A percentile compares a stretch with the other conserved stretches of the same genome.
These are phyloP conservation scores for Rutilus rutilus DNA, from an alignment of 2,113 vertebrate genomes.

Conservation along the genomic window DNA sequence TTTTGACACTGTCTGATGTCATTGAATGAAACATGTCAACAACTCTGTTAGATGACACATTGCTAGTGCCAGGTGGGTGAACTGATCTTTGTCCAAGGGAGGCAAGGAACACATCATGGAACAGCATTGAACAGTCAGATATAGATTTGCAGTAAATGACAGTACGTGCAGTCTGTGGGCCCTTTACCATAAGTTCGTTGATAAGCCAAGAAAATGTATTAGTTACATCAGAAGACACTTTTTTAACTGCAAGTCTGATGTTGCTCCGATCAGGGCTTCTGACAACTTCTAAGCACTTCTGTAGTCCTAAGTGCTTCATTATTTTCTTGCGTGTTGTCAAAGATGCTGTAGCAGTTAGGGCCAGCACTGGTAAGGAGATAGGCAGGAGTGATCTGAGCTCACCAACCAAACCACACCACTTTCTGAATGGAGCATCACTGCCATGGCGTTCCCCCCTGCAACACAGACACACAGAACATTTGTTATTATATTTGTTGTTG, in stretches of 20 bases:
- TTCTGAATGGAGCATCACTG: too few relatives aligned
- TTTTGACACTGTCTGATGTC: too few relatives aligned
- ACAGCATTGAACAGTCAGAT: background rate
- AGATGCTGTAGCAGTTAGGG: too few relatives aligned
- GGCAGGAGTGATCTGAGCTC: too few relatives aligned
- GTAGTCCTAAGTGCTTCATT: background rate
- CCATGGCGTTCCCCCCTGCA: too few relatives aligned
- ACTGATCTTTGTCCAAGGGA: slow-evolving; percentile 1
- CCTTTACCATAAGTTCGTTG: background rate
- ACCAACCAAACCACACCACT: too few relatives aligned
- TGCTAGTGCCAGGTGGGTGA: background rate
- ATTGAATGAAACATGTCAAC: slow-evolving; percentile 4
- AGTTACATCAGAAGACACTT: background rate
- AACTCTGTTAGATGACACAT: background rate
- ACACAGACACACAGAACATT: too few relatives aligned
- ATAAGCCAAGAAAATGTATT: background rate
- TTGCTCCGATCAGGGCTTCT: background rate
- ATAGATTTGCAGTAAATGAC: background rate
- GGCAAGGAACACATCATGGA: background rate
- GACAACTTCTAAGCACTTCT: background rate
- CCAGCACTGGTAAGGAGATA: too few relatives aligned
- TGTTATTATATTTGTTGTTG: too few relatives aligned
- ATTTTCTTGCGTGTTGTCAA: background rate
- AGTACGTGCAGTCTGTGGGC: background rate
- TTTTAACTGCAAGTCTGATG: background rate